Base-by-base conservation (phyloP, 2,113 vertebrate genomes). In the Pterocles gutturalis region DNA sequence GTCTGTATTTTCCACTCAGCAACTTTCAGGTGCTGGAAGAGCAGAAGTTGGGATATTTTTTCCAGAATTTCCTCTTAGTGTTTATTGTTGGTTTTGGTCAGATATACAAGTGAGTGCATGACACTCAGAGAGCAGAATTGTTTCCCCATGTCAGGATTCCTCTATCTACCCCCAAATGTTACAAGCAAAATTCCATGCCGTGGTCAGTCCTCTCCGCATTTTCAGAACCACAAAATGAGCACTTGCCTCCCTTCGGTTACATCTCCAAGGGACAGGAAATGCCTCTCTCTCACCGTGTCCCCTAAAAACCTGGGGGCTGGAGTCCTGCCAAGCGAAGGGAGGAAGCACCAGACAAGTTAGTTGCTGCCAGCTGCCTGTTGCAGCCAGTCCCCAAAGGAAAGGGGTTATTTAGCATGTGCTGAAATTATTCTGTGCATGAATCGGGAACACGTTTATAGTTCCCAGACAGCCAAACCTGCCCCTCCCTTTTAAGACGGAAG, bases 211-310 rank as follows among this genome's bases (percentile, higher is more conserved):
- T 66, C 71, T 86, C 41, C 5, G 2, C 1, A 0, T 4, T 21
- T 17, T 33, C 81, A 83, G 67, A 72, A 53, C 16, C 70, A 51
- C 54, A 53, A 53, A 49, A 54, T 21, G 64, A 86, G 33, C 26
- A 6, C 26, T 60, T 0, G 0, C 9, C 43, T 85, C 41, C 49
- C 28, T 76, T 88, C 0, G 0, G 45, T 46, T 69, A 31, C 49
- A 41, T 19, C 76, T 81, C 85, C 26, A 24, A 89, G 55, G 67
- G 46, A 25, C 36, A 73, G 55, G 51, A 93, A 90, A 73, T 75
- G 51, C 28, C 71, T 76, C 46, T 73, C 94, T 88, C 55, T 66
- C 43, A 49, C 58, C 9, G 1, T 1, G 2, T 41, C 9, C 69
- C 64, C 55, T 81, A 67, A 83, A 88, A 95, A 31, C 43, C 65